A percentile compares a stretch with the other conserved stretches of the same genome.
These are phyloP conservation scores for Aquatica leii DNA, from an alignment of 2,888 invertebrate genomes.

Conservation along the genomic window DNA sequence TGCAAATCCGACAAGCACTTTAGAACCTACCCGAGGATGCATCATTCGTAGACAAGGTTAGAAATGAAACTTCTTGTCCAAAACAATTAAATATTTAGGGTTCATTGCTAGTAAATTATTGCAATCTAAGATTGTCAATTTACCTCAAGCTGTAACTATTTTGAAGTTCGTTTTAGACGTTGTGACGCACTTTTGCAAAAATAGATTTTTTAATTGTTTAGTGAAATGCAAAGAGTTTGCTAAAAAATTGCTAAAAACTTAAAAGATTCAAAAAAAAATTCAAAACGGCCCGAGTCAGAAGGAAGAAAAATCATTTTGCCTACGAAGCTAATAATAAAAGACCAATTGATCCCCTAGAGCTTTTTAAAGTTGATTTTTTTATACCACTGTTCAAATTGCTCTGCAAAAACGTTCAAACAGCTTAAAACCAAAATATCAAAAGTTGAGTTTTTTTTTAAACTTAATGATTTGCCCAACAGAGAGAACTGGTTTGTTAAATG, in stretches of 20 bases:
- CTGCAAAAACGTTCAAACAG: no score
- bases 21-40: background rate
- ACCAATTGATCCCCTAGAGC: background rate
- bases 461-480: no score
- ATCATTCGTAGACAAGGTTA: conserved; percentile 1
- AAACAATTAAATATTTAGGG: conserved; percentile 2
- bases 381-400: background rate
- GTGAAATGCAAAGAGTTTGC: conserved; percentile 3
- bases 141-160: conserved; percentile 1
- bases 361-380: conserved; percentile 2
- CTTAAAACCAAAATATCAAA: no score
- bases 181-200: background rate
- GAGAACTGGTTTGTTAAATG: no score
- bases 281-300: background rate
- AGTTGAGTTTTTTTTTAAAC: no score
- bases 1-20: conserved; percentile 7
- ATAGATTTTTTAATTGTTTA: background rate
- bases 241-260: background rate
- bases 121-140: conserved; percentile 1
- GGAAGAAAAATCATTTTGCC: background rate
- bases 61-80: conserved; percentile 1
- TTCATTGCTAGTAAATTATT: conserved; percentile 1
- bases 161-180: background rate
- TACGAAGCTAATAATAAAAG: background rate
- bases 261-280: background rate